Percentiles rank a stretch among this genome's conserved stretches.
Conservation (phyloP, 2,797 vertebrate species). For the Heliangelus exortis region DNA sequence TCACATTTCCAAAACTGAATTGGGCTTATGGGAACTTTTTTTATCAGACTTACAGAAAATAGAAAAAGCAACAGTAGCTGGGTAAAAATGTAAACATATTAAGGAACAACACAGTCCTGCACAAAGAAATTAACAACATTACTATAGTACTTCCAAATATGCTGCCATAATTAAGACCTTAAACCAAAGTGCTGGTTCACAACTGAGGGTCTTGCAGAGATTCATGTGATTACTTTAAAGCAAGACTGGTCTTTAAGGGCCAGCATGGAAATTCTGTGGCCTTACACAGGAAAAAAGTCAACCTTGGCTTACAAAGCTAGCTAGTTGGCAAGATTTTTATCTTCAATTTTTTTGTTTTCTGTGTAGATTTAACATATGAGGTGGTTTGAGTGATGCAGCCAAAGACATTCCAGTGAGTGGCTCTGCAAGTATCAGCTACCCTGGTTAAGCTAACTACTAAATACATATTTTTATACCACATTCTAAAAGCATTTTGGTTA, state of each 20-base stretch:
- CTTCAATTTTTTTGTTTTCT: background rate
- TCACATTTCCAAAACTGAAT: background rate
- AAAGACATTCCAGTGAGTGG: background rate
- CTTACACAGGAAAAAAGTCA: background rate
- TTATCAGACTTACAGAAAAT: background rate
- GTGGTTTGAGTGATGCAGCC: background rate
- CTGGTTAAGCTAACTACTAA: background rate
- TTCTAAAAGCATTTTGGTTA: background rate
- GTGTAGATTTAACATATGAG: background rate
- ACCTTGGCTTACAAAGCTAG: background rate
- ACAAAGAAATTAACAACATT: background rate
- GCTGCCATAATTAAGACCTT: background rate
- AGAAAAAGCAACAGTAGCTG: background rate
- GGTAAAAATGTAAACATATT: background rate
- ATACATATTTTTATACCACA: background rate
- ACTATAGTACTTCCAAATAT: background rate
- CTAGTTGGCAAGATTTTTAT: background rate
- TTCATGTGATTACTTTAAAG: background rate
- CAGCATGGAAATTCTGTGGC: background rate
- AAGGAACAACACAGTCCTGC: background rate
- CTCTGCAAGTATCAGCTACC: background rate
- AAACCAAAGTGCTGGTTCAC: background rate
- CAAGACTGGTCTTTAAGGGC: background rate
- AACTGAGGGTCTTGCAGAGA: background rate
- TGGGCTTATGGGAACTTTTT: background rate